phyloP scores from a whole-genome alignment of 2,797 vertebrate species.

The Sebastiscus albofasciatus region DNA sequence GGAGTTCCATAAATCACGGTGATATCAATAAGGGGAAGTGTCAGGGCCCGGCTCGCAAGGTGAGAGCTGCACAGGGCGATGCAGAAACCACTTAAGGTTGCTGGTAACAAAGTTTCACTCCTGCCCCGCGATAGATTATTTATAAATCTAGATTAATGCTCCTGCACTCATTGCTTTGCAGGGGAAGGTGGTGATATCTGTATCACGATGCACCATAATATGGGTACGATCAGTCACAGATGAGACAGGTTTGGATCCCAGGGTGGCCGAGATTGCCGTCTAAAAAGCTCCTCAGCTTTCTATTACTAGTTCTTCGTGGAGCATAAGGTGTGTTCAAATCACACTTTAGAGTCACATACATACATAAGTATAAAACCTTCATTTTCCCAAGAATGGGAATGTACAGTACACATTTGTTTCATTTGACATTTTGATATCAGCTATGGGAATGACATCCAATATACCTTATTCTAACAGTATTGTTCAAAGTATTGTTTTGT shows the following conservation, averaged over 20 bases:
- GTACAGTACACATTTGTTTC: not conserved
- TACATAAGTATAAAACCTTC: not conserved
- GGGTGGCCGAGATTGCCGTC: not conserved
- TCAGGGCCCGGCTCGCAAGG: constrained; percentile 64
- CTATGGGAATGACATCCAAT: not conserved
- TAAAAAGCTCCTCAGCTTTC: constrained; percentile 10
- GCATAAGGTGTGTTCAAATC: not conserved
- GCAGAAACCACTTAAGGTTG: constrained; percentile 71
- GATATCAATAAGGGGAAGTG: constrained; percentile 82
- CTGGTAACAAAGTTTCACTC: constrained; percentile 72
- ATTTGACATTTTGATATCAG: not conserved
- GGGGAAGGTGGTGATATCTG: constrained; percentile 52
- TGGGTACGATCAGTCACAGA: constrained; percentile 47
- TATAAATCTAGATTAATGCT: constrained; percentile 73
- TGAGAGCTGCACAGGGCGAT: constrained; percentile 58
- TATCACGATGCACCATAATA: constrained; percentile 26
- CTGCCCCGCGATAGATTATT: constrained; percentile 63
- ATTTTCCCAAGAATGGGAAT: not conserved
- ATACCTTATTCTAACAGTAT: not conserved
- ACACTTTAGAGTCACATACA: not conserved
- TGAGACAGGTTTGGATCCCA: not conserved
- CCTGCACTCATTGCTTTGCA: constrained; percentile 16
- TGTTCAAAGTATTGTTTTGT: not conserved
- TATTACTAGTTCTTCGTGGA: not conserved
- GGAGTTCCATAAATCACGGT: constrained; percentile 75